Percentiles rank a stretch among this genome's conserved stretches.
phyloP scores from a whole-genome alignment of 2,797 vertebrate species.

The Pampus argenteus region DNA sequence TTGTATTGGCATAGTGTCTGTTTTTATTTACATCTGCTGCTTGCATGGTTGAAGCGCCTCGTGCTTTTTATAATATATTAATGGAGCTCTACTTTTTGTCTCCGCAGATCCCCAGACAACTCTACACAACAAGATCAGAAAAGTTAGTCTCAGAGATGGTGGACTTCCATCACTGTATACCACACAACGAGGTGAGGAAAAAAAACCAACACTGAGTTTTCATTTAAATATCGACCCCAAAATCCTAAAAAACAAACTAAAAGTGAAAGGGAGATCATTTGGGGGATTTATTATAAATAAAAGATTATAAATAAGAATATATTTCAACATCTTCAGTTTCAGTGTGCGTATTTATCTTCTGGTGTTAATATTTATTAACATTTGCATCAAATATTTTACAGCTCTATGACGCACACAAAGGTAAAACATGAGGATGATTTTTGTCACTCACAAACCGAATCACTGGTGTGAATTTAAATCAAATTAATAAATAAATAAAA shows the following conservation, averaged over 20 bases:
- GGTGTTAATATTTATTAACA: conserved; percentile 22
- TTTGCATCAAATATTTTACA: conserved; percentile 62
- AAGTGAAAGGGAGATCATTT: background rate
- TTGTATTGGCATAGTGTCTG: conserved; percentile 14
- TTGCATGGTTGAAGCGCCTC: conserved; percentile 10
- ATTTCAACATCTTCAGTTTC: background rate
- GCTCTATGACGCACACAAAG: conserved; percentile 72
- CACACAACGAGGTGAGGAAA: conserved; percentile 80
- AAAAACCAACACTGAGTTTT: background rate
- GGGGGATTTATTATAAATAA: background rate
- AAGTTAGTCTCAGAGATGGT: conserved; percentile 83
- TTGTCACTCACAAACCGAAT: conserved; percentile 56
- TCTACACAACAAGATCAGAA: conserved; percentile 86
- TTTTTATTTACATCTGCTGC: conserved; percentile 20
- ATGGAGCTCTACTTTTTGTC: conserved; percentile 30
- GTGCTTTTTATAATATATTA: conserved; percentile 33
- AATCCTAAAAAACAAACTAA: background rate
- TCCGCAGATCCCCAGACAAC: conserved; percentile 87
- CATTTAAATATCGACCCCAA: background rate
- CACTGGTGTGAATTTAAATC: conserved; percentile 5
- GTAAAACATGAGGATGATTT: conserved; percentile 60
- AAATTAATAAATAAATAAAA: background rate
- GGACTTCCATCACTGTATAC: conserved; percentile 81
- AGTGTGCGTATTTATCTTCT: background rate
- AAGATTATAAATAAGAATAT: background rate